Evolutionary conservation across 2,888 invertebrate species (phyloP), one percentile per base, ranked within the genome.

Genomic region (Heteromurus nitidus): DNA sequence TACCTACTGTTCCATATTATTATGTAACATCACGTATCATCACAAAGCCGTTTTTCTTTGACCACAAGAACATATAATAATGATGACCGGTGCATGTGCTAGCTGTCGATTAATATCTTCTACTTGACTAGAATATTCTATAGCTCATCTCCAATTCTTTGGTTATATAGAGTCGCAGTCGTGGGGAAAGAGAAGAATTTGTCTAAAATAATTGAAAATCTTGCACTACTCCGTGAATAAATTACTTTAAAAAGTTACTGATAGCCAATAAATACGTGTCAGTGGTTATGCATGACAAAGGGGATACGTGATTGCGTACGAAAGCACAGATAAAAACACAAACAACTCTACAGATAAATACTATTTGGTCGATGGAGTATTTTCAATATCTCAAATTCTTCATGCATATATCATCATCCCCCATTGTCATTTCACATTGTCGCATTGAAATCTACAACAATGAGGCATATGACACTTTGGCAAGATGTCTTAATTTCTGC

Each of bases 11-110:
- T 62, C 24, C 24, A n/a, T n/a, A 69, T 60, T 62, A 77, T 77
- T 77, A 77, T 77, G 77, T 62, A 77, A 77, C 62, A 31, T 69
- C 77, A 77, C 77, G 77, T 69, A 47, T 68, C 55, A 68, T 77
- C 65, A 36, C 50, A 20, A 18, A 72, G 47, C 16, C 24, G 13
- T 50, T 68, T 68, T 68, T 58, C 30, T 26, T 31, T n/a, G n/a
- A n/a, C 20, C 58, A 50, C 24, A 16, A 24, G 36, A 24, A n/a
- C n/a, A n/a, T 42, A 22, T 26, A 68, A 50, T 44, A n/a, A 36
- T 44, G 62, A 68, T 62, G 62, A 77, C 44, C 44, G 28, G 55
- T 69, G 47, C 77, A 58, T 77, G 77, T 36, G 69, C 77, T 60
- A 76, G 77, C 69, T 77, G 77, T 68, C 77, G 77, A 68, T 77